phyloP scores from a whole-genome alignment of 1,140 invertebrate species.

The Archivesica marissinica region DNA sequence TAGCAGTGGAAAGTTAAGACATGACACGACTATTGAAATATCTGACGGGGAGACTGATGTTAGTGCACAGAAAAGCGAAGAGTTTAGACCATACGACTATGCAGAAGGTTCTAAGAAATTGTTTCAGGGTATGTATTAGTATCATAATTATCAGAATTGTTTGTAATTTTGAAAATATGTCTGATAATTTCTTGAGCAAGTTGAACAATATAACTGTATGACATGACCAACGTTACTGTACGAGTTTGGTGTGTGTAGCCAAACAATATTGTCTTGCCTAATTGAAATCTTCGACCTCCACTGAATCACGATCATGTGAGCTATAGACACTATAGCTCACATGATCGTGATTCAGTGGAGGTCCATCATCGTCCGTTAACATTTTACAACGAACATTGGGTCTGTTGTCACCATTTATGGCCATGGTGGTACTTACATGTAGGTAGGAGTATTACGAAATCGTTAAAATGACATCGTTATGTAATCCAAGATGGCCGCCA shows the following conservation, averaged over 20 bases:
- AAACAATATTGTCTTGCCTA: not conserved
- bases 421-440: too few relatives aligned
- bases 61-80: not conserved
- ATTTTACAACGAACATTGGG: too few relatives aligned
- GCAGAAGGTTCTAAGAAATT: slow-evolving; percentile 40
- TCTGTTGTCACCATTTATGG: too few relatives aligned
- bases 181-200: not conserved
- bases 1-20: not conserved
- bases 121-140: slow-evolving; percentile 36
- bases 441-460: too few relatives aligned
- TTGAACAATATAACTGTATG: not conserved
- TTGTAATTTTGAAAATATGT: not conserved
- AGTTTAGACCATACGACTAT: slow-evolving; percentile 57
- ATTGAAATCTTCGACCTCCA: not conserved
- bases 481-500: too few relatives aligned
- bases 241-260: too few relatives aligned
- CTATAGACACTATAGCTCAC: not conserved
- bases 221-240: too few relatives aligned
- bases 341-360: too few relatives aligned
- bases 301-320: not conserved
- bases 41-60: not conserved
- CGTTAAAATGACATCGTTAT: too few relatives aligned
- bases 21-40: not conserved
- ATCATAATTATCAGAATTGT: not conserved
- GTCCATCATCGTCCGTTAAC: too few relatives aligned